Percentiles rank a stretch among this genome's conserved stretches.
Conservation (phyloP, 2,113 vertebrate species). For the Rhynchomys soricoides region DNA sequence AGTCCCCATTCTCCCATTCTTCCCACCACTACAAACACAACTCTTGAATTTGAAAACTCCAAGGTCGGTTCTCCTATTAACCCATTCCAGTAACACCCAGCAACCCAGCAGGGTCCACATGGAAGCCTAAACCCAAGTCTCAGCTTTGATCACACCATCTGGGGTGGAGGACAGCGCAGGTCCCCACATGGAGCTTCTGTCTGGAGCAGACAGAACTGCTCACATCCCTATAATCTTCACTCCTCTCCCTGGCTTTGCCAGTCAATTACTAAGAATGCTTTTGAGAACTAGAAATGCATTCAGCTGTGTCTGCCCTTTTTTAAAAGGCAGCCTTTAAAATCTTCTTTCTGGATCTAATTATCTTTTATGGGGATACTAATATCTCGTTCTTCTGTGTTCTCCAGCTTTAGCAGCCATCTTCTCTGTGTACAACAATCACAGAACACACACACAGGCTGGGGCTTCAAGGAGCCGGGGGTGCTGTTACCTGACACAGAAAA, state of each 20-base stretch:
- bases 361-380: slow-evolving; percentile 63
- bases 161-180: background rate
- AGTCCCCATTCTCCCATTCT: background rate
- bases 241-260: background rate
- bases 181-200: slow-evolving; percentile 62
- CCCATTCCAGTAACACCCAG: background rate
- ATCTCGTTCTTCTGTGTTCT: slow-evolving; percentile 46
- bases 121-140: background rate
- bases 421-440: background rate
- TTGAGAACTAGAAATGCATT: slow-evolving; percentile 64
- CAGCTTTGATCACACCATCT: background rate
- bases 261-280: slow-evolving; percentile 54
- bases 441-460: background rate
- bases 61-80: background rate
- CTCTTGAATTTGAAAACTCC: slow-evolving; percentile 40
- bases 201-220: slow-evolving; percentile 74
- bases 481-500: background rate
- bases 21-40: background rate
- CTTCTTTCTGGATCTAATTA: slow-evolving; percentile 66
- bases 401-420: background rate
- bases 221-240: slow-evolving; percentile 18
- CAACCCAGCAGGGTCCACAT: background rate
- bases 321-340: slow-evolving; percentile 62
- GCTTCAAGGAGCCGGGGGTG: background rate
- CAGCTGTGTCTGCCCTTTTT: slow-evolving; percentile 58